Evolutionary conservation across 1,140 invertebrate genomes (phyloP).

Genomic region (Pachyrhynchus sulphureomaculatus): DNA sequence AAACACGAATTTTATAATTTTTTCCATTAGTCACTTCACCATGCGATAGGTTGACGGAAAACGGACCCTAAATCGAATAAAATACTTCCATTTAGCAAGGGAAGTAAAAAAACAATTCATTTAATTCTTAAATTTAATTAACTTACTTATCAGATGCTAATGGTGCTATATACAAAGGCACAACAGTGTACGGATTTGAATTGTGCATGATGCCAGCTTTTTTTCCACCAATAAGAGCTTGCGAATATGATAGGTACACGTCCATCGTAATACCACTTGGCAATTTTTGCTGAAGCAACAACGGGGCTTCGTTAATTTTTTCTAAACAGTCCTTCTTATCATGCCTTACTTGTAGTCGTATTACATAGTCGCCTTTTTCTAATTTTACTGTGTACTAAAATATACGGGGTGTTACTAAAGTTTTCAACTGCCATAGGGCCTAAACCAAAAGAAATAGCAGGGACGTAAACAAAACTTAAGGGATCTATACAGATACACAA

Average conservation of each 20-base stretch:
- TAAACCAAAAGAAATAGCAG: no score
- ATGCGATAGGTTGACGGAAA: no score
- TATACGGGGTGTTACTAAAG: background rate
- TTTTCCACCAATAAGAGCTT: constrained; percentile 72
- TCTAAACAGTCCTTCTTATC: constrained; percentile 87
- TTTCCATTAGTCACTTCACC: no score
- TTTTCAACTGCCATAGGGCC: no score
- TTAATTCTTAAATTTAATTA: no score
- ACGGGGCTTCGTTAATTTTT: constrained; percentile 73
- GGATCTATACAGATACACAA: no score
- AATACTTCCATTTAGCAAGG: no score
- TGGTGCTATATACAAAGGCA: constrained; percentile 77
- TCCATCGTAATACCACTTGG: constrained; percentile 71
- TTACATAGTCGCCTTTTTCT: constrained; percentile 93
- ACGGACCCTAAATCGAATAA: no score
- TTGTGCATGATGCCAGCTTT: constrained; percentile 69
- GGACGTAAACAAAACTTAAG: no score
- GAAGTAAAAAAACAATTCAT: no score
- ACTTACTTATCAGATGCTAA: constrained; percentile 72
- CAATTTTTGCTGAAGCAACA: constrained; percentile 79
- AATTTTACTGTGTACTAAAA: constrained; percentile 83
- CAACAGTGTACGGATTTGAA: constrained; percentile 58
- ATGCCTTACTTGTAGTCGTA: constrained; percentile 85
- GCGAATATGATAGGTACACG: constrained; percentile 62
- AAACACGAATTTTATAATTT: no score